Evolutionary conservation across 2,113 vertebrate genomes (phyloP), one percentile per base, ranked within the genome.

Genomic region (Caranx ignobilis): DNA sequence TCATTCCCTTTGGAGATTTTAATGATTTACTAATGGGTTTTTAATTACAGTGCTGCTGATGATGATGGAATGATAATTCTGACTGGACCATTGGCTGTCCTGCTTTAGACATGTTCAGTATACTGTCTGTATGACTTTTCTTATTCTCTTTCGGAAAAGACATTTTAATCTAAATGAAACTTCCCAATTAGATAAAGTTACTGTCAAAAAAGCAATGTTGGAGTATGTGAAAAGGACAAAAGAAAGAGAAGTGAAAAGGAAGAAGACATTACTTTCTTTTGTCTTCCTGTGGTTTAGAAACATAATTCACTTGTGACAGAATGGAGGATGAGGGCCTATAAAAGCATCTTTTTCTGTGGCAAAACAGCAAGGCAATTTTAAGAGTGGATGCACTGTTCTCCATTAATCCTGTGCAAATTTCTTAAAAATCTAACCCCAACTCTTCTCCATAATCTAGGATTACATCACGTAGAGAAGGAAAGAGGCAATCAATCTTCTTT

Each of bases 401-500:
- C 85, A 81, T 84, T 84, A 93, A 93, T 88, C 86, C 82, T 86
- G 59, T 82, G 71, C 83, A 91, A 79, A 94, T 93, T 90, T 90
- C 82, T 87, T 89, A 83, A 89, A 93, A 94, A 93, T 92, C 84
- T 82, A 89, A 91, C 86, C 86, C 88, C 74, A 62, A 88, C 82
- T 89, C 65, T 75, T 92, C 84, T 91, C 86, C 87, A 92, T 93
- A 95, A 95, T 95, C 93, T 93, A 85, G 91, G 92, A 95, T 95
- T 95, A 95, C 91, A 89, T 88, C 69, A 76, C 73, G 70, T 81
- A 90, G 87, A 85, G 86, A 90, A 90, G 89, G 66, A 87, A 84
- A 90, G 90, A 91, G 91, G 93, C 89, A 83, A 95, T 95, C 93
- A 90, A 93, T 94, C 93, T 94, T 92, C 89, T 93, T 93, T 95